Base-by-base conservation (phyloP, 2,797 vertebrate species). In the Halcyon badia region DNA sequence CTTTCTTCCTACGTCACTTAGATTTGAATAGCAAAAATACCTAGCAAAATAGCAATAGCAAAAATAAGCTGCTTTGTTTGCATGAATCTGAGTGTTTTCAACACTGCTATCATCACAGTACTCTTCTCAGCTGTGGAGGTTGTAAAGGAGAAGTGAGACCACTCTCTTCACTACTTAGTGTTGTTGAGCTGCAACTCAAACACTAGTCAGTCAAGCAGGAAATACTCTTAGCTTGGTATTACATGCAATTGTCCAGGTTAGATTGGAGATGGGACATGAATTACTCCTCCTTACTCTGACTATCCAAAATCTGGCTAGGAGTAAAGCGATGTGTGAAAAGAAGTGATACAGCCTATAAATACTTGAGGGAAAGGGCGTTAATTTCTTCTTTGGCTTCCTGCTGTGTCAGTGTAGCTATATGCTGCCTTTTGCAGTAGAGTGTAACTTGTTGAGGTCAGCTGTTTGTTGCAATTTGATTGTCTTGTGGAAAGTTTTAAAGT, bases 141-240 rank as follows among this genome's bases (percentile, higher is more conserved):
- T 76, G 14, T 12, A 39, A 76, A 68, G 26, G 18, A 72, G 20
- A 88, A 61, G 3, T 7, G 15, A 85, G 9, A 20, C 31, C 0
- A 0, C 33, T 48, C 10, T 60, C 48, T 51, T 75, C 6, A 7
- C 21, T 42, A 2, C n/a, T 58, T 18, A 10, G 26, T 0, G 0
- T 30, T 49, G n/a, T 6, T 33, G 24, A 70, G 46, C 21, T 5
- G 1, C 46, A 87, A 11, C 28, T 69, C 31, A 9, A 69, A 11
- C 18, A 13, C 2, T 5, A 6, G 18, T 6, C 21, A 24, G 8
- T 20, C 37, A 31, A 58, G 51, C 4, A 28, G 37, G 28, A 83
- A 51, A 62, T 12, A 33, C 42, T 22, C n/a, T 56, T n/a, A 49
- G 16, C 15, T 83, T 10, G 12, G 21, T 11, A 5, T 64, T 42